Percentiles rank a stretch among this genome's conserved stretches.
These are phyloP conservation scores for Lysandra bellargus DNA, from an alignment of 2,888 invertebrate genomes.

Conservation along the genomic window DNA sequence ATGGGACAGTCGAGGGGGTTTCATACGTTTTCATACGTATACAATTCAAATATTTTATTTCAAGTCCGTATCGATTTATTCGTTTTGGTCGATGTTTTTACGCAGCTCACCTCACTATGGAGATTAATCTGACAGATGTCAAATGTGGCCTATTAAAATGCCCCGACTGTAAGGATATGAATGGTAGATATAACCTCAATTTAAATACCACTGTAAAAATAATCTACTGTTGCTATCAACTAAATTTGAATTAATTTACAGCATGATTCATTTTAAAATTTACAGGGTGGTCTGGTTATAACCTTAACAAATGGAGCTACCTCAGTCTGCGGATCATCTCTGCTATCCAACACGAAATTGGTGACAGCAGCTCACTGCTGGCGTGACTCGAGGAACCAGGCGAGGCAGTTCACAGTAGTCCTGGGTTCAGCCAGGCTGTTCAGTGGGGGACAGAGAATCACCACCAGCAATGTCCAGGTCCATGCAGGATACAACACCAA, in stretches of 20 bases:
- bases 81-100: too few species aligned
- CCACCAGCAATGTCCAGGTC: conserved; percentile 44
- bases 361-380: conserved; percentile 54
- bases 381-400: conserved; percentile 46
- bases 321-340: conserved; percentile 49
- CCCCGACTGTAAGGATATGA: too few species aligned
- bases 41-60: too few species aligned
- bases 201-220: background rate
- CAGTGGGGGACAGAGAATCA: conserved; percentile 46
- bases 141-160: too few species aligned
- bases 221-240: background rate
- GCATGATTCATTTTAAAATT: background rate
- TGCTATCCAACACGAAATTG: conserved; percentile 45
- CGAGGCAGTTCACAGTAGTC: conserved; percentile 47
- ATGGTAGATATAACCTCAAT: too few species aligned
- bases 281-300: conserved; percentile 50
- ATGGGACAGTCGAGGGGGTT: too few species aligned
- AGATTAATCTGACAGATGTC: too few species aligned
- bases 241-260: background rate
- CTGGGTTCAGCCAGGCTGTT: conserved; percentile 46
- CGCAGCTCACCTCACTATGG: too few species aligned
- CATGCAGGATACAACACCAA: conserved; percentile 46
- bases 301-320: conserved; percentile 43
- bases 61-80: too few species aligned
- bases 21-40: too few species aligned